Evolutionary conservation across 2,797 vertebrate species (phyloP).

Genomic region (Zonotrichia albicollis): DNA sequence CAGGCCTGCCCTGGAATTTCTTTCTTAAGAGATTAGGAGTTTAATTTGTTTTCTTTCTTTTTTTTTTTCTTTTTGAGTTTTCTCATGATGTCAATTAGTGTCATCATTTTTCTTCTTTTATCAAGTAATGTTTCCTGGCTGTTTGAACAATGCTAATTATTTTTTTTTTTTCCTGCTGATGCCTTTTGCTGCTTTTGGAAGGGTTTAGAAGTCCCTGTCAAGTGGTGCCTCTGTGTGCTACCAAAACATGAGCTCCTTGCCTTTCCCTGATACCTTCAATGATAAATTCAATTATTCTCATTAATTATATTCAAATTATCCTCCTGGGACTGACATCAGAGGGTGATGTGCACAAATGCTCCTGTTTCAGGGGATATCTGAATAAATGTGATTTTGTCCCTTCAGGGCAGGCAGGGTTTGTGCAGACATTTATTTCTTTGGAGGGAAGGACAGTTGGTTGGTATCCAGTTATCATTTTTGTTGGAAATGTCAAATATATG

Average conservation of each 20-base stretch:
- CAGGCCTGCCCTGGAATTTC: slow-evolving; percentile 36
- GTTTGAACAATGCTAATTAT: background rate
- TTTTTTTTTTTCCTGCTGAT: background rate
- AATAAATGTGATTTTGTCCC: background rate
- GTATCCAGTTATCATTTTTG: background rate
- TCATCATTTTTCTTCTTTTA: background rate
- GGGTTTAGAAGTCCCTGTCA: background rate
- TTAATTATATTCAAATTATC: background rate
- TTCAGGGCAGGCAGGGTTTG: background rate
- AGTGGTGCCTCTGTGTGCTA: background rate
- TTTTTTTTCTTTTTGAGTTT: background rate
- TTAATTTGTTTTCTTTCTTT: slow-evolving; percentile 40
- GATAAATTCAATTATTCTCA: background rate
- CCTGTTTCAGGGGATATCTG: background rate
- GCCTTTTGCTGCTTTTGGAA: background rate
- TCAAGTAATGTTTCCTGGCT: background rate
- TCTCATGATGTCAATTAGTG: slow-evolving; percentile 11
- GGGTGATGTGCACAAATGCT: background rate
- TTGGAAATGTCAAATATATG: background rate
- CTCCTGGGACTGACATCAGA: background rate
- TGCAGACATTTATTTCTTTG: background rate
- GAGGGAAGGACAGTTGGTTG: background rate
- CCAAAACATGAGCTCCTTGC: background rate
- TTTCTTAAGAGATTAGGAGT: slow-evolving; percentile 13
- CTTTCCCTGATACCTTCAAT: background rate